Conservation (phyloP, 2,113 vertebrate genomes). For the Cyprinodon variegatus region DNA sequence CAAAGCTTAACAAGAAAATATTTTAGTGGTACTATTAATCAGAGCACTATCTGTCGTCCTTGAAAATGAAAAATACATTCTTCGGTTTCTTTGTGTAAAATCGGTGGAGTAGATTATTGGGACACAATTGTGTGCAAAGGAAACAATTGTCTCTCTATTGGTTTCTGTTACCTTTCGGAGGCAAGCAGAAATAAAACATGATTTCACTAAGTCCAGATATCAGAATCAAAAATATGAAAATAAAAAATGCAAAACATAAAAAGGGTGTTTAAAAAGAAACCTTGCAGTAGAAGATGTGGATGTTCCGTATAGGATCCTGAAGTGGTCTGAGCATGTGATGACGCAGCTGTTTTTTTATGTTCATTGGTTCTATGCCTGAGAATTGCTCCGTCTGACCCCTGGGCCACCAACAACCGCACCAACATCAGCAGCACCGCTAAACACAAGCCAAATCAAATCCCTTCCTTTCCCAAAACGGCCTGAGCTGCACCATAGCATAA, state of each 20-base stretch:
- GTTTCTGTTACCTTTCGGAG: too few relatives aligned
- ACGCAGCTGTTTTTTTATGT: conserved; percentile 30
- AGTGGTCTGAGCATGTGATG: conserved; percentile 34
- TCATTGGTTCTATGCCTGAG: conserved; percentile 22
- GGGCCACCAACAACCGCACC: conserved; percentile 51
- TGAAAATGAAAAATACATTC: too few relatives aligned
- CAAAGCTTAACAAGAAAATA: too few relatives aligned
- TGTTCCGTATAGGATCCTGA: not conserved
- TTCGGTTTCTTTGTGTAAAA: too few relatives aligned
- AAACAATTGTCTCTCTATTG: too few relatives aligned
- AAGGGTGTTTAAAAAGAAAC: too few relatives aligned
- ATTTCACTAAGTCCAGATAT: too few relatives aligned
- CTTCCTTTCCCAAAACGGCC: conserved; percentile 31
- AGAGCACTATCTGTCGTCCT: too few relatives aligned
- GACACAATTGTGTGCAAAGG: too few relatives aligned
- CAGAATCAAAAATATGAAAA: not conserved
- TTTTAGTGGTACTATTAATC: too few relatives aligned
- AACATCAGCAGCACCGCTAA: conserved; percentile 45
- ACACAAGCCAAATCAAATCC: conserved; percentile 37
- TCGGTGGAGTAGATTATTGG: too few relatives aligned
- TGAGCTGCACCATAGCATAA: conserved; percentile 52
- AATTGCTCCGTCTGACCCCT: conserved; percentile 57
- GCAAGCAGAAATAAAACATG: too few relatives aligned
- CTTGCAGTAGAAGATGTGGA: not conserved
- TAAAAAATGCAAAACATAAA: not conserved